Evolutionary conservation across 2,888 invertebrate genomes (phyloP), one percentile per base, ranked within the genome.

Genomic region (Dioctria rufipes): DNA sequence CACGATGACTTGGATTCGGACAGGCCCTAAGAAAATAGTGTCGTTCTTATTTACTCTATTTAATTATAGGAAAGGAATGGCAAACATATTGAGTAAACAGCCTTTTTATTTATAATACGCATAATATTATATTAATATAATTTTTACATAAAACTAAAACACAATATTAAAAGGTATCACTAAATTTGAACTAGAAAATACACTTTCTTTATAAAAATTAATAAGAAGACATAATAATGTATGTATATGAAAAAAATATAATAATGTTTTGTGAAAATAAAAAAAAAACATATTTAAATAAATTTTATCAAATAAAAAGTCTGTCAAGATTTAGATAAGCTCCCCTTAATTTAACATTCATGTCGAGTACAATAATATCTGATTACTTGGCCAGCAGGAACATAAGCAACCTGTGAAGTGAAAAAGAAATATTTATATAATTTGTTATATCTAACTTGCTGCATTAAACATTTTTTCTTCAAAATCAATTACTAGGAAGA

Each of bases 321-420:
- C 46, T 67, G 67, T 43, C 43, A 46, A 67, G 13, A 67, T 67
- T 42, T 67, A 43, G 67, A 46, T 42, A 67, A 65, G 46, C 11
- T 13, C 6, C 25, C 46, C 46, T 67, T 67, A 67, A 67, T 67
- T 43, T 67, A 67, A 13, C 43, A 46, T 63, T 43, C 43, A 11
- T 58, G 46, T 39, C 43, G 58, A 11, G 25, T 67, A 25, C 25
- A 25, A 25, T 25, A 25, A 25, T 69, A 25, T 81, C 61, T 66
- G 73, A 60, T 86, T 92, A 94, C 90, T 95, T 95, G 84, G 94
- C 92, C 83, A 94, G 91, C 90, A 94, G 91, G 91, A 95, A 95
- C 95, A 95, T 95, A 87, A 95, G 93, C 87, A 95, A 92, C 88
- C 95, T 95, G 93, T 73, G 92, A 92, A 84, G 86, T 84, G 87